Base-by-base conservation (phyloP, 2,113 vertebrate genomes). In the Cochlearius cochlearius region DNA sequence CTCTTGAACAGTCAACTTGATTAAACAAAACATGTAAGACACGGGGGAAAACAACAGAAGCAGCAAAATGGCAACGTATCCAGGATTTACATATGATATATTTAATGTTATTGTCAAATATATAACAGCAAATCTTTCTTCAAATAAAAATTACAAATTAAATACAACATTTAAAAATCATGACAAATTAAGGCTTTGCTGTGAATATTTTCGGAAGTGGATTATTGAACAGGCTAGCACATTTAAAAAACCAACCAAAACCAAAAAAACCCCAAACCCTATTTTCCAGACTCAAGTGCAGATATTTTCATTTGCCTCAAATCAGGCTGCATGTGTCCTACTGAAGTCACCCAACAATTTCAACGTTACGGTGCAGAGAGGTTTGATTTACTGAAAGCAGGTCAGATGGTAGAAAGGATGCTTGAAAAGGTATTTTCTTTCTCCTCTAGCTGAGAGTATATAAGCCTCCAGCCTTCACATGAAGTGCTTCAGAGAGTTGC, bases 61-160 rank as follows among this genome's bases (percentile, higher is more conserved):
- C 3, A 81, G 66, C 36, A 95, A 94, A 95, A 92, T 53, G 77
- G 58, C 59, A 88, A 68, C 15, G 67, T 56, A 77, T 67, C 36
- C 43, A 58, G 32, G 36, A 87, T 91, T 93, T 94, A 94, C 16
- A 39, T 64, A 67, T n/a, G 5, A 53, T 38, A 50, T 34, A 34
- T 95, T 96, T 96, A 91, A 95, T 95, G 67, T 67, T 77, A 84
- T 73, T 86, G 94, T 74, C 56, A 92, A 83, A 94, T 91, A 91
- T 60, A 76, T 53, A 90, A 82, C 77, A 90, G n/a, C 16, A 88
- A 69, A 87, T 72, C 45, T 93, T 58, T 86, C 62, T 87, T 88
- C 45, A 95, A 94, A 88, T 83, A 94, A 89, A 94, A 95, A 74
- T 62, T 74, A 77, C 43, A 87, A 82, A 78, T 87, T 69, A 91